phyloP scores from a whole-genome alignment of 2,113 vertebrate species.

The Apteryx mantelli region DNA sequence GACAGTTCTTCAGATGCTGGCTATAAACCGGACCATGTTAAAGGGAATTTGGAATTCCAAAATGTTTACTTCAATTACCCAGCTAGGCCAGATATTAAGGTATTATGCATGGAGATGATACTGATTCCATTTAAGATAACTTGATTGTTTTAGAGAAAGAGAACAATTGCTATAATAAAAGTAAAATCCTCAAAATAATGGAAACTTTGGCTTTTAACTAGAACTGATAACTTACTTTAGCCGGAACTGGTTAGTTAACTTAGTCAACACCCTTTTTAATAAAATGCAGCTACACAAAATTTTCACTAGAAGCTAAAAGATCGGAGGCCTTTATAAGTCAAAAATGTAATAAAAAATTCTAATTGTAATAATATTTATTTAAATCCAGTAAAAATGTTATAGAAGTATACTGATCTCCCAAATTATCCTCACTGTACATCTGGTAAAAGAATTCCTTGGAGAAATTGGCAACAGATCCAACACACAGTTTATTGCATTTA shows the following conservation, averaged over 20 bases:
- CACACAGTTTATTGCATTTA: neutral
- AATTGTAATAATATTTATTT: neutral
- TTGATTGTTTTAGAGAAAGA: neutral
- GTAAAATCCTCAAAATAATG: neutral
- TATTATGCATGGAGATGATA: slow-evolving; percentile 44
- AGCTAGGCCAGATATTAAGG: slow-evolving; percentile 82
- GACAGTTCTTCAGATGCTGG: slow-evolving; percentile 87
- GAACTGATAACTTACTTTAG: neutral
- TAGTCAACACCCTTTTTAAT: neutral
- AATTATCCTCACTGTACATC: neutral
- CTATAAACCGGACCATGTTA: slow-evolving; percentile 82
- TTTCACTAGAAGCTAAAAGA: neutral
- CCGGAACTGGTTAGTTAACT: neutral
- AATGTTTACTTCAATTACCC: slow-evolving; percentile 88
- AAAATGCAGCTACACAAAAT: neutral
- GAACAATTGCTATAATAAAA: neutral
- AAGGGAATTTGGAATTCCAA: slow-evolving; percentile 85
- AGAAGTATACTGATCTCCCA: neutral
- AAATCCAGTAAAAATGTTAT: neutral
- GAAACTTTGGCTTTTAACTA: neutral
- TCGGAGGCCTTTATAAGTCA: neutral
- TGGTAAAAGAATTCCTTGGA: neutral
- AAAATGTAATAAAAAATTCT: neutral
- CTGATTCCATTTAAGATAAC: neutral
- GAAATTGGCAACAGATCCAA: neutral